These are phyloP conservation scores for Gymnocheta viridis DNA, from an alignment of 2,888 invertebrate species.

Conservation along the genomic window DNA sequence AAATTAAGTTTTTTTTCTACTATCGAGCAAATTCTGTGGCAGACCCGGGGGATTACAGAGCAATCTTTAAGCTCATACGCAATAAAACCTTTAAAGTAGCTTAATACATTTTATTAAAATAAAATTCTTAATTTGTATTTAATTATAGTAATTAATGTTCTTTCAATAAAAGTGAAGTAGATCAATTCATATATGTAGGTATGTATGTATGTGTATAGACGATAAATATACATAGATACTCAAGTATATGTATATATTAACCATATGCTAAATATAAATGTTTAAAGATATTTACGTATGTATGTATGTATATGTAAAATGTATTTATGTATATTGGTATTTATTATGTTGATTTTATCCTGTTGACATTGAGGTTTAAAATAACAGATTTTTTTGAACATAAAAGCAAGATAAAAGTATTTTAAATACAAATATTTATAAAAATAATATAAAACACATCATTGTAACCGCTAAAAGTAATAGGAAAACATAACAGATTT, in stretches of 20 bases:
- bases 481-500: conserved; percentile 68
- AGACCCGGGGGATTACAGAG: too few species aligned
- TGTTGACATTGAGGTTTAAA: background rate
- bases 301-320: too few species aligned
- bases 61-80: background rate
- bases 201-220: background rate
- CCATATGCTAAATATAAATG: background rate
- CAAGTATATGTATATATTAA: background rate
- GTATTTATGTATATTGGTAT: background rate
- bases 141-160: background rate
- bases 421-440: conserved; percentile 4
- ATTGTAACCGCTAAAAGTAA: conserved; percentile 40
- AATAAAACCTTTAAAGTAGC: background rate
- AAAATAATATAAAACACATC: background rate
- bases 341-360: background rate
- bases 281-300: background rate
- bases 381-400: background rate
- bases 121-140: background rate
- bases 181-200: background rate
- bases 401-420: conserved; percentile 14
- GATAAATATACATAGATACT: background rate
- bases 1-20: too few species aligned
- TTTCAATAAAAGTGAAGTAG: background rate
- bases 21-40: too few species aligned
- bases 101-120: conserved; percentile 3